Base-by-base conservation (phyloP, 2,888 invertebrate species). In the Deilephila elpenor region DNA sequence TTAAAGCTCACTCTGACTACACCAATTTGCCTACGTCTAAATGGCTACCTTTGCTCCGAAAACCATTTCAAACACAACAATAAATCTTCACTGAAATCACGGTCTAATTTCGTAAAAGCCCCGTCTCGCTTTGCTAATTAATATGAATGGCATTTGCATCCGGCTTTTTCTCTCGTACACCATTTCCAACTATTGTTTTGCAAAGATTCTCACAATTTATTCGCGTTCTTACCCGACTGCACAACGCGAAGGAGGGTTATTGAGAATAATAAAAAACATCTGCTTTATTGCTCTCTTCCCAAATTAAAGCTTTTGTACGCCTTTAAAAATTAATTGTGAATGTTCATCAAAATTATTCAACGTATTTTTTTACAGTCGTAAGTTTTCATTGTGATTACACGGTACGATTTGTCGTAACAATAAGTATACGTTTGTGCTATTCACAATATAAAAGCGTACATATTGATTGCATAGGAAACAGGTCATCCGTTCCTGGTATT, bases 81-180 rank as follows among this genome's bases (percentile, higher is more conserved):
- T 94, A 94, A 94, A 94, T 94, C 94, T 94, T 89, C 90, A 88
- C 89, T 92, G 92, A 90, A 94, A 94, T 94, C 94, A 93, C 93
- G 93, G 91, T 92, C 93, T 94, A 94, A 94, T 94, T 94, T 94
- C 92, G 94, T 94, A 93, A 94, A 94, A 94, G 94, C 94, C 91
- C 92, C 92, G 91, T 94, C 93, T 94, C 93, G 94, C 94, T 93
- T 93, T 94, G 92, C 93, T 94, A 94, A 94, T 94, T 94, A 94
- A 94, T 94, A 94, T 94, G 94, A 94, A 94, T 94, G 91, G 94
- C 93, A 93, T 94, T 94, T 94, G 93, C 94, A 94, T 94, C 93
- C 93, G 92, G 94, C 93, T 94, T 94, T 94, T 94, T 94, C 94
- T 94, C 93, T 89, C 92, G 90, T 90, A 90, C 89, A 91, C 91